phyloP scores from a whole-genome alignment of 2,113 vertebrate species.

The Anas platyrhynchos region DNA sequence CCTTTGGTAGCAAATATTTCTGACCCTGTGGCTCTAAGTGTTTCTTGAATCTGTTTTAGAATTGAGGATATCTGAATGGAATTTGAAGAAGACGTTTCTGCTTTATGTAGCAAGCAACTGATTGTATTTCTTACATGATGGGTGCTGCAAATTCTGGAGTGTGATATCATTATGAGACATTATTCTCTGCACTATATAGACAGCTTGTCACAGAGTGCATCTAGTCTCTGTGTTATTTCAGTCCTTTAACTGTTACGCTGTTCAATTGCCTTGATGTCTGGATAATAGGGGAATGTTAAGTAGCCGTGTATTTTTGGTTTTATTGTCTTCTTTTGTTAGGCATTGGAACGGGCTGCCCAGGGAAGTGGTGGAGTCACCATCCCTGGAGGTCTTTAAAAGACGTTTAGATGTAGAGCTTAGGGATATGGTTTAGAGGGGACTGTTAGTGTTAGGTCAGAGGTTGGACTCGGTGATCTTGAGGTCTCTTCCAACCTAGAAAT shows the following conservation, averaged over 20 bases:
- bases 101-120: not conserved
- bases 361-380: too few relatives aligned
- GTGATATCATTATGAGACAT: not conserved
- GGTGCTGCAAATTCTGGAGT: rapidly evolving
- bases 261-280: not conserved
- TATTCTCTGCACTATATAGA: not conserved
- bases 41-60: not conserved
- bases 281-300: not conserved
- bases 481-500: too few relatives aligned
- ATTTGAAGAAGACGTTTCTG: not conserved
- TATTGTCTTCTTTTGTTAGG: not conserved
- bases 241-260: not conserved
- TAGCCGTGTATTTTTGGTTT: not conserved
- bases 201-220: not conserved
- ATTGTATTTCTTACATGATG: not conserved
- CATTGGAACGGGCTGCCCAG: too few relatives aligned
- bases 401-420: too few relatives aligned
- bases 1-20: not conserved
- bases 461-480: too few relatives aligned
- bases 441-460: too few relatives aligned
- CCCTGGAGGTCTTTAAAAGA: too few relatives aligned
- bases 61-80: not conserved
- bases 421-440: too few relatives aligned
- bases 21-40: not conserved
- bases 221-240: not conserved